Conservation (phyloP, 1,140 invertebrate genomes). For the Mycetomoellerius zeteki region DNA sequence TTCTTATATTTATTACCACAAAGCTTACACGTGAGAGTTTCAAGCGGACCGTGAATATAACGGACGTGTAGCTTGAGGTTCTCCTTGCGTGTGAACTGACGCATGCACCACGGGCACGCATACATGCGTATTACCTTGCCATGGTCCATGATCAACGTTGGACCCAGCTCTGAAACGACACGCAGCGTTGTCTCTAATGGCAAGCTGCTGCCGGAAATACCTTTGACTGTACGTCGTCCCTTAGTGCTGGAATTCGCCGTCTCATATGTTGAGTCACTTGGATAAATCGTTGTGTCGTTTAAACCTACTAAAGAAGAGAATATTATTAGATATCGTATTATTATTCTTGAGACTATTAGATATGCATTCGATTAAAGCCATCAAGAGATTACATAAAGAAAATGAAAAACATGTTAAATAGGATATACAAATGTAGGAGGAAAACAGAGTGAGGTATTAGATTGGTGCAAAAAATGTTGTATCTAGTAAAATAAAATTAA, state of each 20-base stretch:
- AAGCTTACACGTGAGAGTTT: slow-evolving; percentile 86
- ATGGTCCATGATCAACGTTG: slow-evolving; percentile 83
- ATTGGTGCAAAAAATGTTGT: not conserved
- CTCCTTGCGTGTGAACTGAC: slow-evolving; percentile 86
- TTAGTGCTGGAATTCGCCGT: slow-evolving; percentile 69
- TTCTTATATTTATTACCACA: slow-evolving; percentile 87
- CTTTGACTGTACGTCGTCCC: slow-evolving; percentile 82
- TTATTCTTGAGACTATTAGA: slow-evolving; percentile 6
- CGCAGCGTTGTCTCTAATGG: slow-evolving; percentile 84
- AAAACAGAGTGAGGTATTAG: not conserved
- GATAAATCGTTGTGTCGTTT: slow-evolving; percentile 44
- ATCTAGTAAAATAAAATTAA: not conserved
- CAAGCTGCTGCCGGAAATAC: slow-evolving; percentile 81
- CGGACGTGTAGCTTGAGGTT: slow-evolving; percentile 86
- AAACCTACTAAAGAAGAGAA: slow-evolving; percentile 50
- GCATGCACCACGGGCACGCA: slow-evolving; percentile 85
- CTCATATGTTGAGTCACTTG: slow-evolving; percentile 64
- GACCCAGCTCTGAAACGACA: slow-evolving; percentile 83
- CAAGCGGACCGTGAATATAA: slow-evolving; percentile 85
- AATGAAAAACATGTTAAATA: slow-evolving; percentile 5
- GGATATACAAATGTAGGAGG: not conserved
- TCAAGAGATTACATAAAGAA: not conserved
- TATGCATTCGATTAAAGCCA: not conserved
- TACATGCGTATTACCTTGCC: slow-evolving; percentile 86
- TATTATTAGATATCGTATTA: too few species aligned